phyloP scores from a whole-genome alignment of 2,113 vertebrate species.

The Tragulus kanchil region DNA sequence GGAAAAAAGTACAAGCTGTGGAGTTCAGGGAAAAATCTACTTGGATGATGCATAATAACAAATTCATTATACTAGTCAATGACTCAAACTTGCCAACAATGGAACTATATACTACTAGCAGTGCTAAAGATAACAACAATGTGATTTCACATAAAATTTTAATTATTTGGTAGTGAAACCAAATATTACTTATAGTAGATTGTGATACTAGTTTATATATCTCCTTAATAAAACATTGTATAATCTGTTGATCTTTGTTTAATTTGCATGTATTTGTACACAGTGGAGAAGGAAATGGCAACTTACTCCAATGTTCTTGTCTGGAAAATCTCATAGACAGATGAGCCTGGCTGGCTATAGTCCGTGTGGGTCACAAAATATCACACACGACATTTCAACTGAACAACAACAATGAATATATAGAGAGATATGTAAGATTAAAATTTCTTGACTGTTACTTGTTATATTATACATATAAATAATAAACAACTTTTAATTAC shows the following conservation, averaged over 20 bases:
- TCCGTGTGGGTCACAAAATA: neutral
- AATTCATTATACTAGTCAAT: neutral
- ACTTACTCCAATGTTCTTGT: neutral
- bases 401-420: neutral
- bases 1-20: neutral
- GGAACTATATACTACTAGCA: neutral
- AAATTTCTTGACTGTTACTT: neutral
- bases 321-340: neutral
- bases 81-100: neutral
- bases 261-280: neutral
- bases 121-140: neutral
- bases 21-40: neutral
- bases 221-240: neutral
- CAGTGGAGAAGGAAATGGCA: neutral
- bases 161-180: conserved; percentile 55
- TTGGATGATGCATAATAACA: neutral
- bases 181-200: neutral
- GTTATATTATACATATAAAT: conserved; percentile 24
- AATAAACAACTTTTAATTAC: conserved; percentile 57
- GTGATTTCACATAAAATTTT: conserved; percentile 21
- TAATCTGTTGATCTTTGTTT: conserved; percentile 30
- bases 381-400: neutral
- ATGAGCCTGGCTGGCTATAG: neutral
- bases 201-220: neutral
- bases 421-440: neutral